phyloP scores from a whole-genome alignment of 2,888 invertebrate genomes.

The Drosophila recens region DNA sequence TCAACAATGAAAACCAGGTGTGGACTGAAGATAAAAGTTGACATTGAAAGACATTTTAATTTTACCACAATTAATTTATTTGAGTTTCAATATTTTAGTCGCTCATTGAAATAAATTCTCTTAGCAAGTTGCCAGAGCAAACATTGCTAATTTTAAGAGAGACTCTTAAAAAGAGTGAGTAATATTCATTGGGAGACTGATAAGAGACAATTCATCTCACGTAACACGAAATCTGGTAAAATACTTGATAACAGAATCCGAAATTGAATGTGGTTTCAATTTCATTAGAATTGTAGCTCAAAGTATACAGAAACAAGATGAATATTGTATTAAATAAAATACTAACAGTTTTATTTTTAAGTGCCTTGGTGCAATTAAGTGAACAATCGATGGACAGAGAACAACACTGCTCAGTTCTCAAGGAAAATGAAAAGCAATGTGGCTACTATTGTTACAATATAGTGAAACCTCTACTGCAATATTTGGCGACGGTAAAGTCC shows the following conservation, averaged over 20 bases:
- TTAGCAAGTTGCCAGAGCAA: no score
- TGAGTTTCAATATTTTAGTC: no score
- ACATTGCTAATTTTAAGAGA: no score
- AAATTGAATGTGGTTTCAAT: not conserved
- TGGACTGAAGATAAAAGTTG: no score
- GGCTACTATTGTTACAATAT: constrained; percentile 21
- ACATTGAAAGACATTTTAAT: no score
- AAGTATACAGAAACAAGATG: not conserved
- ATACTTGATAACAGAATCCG: constrained; percentile 10
- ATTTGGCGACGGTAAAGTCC: not conserved
- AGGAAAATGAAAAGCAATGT: constrained; percentile 11
- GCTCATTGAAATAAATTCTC: no score
- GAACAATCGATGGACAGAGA: not conserved
- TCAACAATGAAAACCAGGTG: no score
- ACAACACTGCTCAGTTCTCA: not conserved
- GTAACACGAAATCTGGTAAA: not conserved
- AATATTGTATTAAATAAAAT: constrained; percentile 2
- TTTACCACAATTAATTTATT: no score
- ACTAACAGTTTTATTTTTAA: constrained; percentile 9
- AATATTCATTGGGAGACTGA: constrained; percentile 1
- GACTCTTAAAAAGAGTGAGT: not conserved
- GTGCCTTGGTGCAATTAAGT: not conserved
- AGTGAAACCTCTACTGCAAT: constrained; percentile 25
- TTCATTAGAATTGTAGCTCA: not conserved
- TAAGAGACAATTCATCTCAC: constrained; percentile 1